Conservation (phyloP, 1,140 invertebrate species). For the Procambarus clarkii region DNA sequence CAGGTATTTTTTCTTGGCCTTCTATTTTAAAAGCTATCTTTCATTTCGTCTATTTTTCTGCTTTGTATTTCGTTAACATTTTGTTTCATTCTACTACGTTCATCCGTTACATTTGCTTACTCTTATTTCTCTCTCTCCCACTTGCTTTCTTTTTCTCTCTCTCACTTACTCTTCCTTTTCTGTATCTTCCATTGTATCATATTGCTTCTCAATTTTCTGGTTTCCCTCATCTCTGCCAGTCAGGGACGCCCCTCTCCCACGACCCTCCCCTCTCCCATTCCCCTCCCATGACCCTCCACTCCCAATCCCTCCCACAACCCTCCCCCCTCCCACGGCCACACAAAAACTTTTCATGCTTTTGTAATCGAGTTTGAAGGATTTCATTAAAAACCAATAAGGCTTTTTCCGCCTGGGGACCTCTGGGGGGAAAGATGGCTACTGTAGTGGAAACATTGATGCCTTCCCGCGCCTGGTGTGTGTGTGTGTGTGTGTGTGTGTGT, state of each 20-base stretch:
- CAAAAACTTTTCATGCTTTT: conserved; percentile 2
- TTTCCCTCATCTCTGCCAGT: too few relatives aligned
- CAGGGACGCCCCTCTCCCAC: not conserved
- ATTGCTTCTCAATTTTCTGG: too few relatives aligned
- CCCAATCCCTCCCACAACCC: not conserved
- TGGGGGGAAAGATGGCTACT: not conserved
- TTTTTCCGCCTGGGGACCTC: conserved; percentile 25
- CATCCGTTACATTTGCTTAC: too few relatives aligned
- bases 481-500: not conserved
- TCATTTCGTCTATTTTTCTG: too few relatives aligned
- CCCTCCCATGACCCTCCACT: not conserved
- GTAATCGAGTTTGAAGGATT: conserved; percentile 32
- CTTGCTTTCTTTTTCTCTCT: too few relatives aligned
- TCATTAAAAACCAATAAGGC: conserved; percentile 39
- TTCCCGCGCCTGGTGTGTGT: not conserved
- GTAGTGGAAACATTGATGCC: not conserved
- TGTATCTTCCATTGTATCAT: too few relatives aligned
- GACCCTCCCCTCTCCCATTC: not conserved
- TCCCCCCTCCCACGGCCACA: not conserved
- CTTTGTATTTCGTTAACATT: too few relatives aligned
- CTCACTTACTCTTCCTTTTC: too few relatives aligned
- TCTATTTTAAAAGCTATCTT: too few relatives aligned
- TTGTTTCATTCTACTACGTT: too few relatives aligned
- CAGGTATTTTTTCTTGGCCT: too few relatives aligned
- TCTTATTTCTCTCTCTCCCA: too few relatives aligned